Evolutionary conservation across 1,140 invertebrate species (phyloP), one percentile per base, ranked within the genome.

Genomic region (Drosophila nannoptera): DNA sequence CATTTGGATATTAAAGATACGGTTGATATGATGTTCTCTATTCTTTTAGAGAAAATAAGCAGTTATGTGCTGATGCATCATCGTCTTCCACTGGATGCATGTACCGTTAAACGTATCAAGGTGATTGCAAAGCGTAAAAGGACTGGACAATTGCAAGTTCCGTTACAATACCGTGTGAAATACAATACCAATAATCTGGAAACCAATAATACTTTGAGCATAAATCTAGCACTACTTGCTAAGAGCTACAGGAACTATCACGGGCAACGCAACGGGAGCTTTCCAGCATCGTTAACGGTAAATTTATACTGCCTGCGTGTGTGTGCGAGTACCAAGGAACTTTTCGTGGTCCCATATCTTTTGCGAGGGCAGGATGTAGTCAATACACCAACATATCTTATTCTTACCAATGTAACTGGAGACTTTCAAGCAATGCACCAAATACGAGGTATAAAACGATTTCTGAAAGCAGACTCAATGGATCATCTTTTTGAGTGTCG

Each of bases 1-100:
- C 63, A 78, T 40, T 45, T 82, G 43, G 78, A 82, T 36, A 78
- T 82, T 35, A 75, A 50, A 2, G 71, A 72, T 5, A 65, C 78
- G 0, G 78, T 82, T 16, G 78, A 82, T 9, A 73, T 82, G 72
- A 42, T 78, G n/a, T 83, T 83, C 12, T 78, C 72, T 11, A 56
- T 75, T 32, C 31, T 82, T 29, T 33, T 82, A 31, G 78, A 82
- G 38, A 78, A 83, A 46, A 83, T 82, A 1, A 56, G 53, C 22
- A 83, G 54, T 48, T 82, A 78, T 59, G 68, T 75, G 11, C 29
- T 60, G 35, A 22, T 63, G 2, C 46, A 52, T 2, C 56, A 83
- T 5, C 43, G 54, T 8, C 67, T 69, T 14, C 58, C 60, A 6
- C 6, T 78, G 31, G 72, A 78, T 14, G 68, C 71, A 0, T 82